Percentiles rank a stretch among this genome's conserved stretches.
Conservation (phyloP, 35 echinoderm and acorn worm species). For the Amphiura filiformis region DNA sequence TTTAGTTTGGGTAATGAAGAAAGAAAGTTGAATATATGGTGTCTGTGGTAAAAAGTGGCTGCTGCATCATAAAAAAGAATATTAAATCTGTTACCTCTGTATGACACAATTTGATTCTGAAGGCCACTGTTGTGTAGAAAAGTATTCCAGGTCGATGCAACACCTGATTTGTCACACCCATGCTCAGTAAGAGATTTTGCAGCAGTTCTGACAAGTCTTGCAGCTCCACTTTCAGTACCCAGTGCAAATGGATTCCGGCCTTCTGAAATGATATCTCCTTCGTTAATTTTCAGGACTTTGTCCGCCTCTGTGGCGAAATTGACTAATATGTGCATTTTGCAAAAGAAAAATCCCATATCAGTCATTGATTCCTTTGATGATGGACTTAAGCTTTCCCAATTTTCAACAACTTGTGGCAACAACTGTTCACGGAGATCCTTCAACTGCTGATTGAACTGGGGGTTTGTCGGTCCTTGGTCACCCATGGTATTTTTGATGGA, state of each 20-base stretch:
- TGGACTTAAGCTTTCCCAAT: conserved; percentile 23
- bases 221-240: conserved; percentile 56
- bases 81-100: background rate
- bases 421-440: conserved; percentile 9
- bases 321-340: conserved; percentile 48
- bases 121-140: background rate
- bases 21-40: background rate
- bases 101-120: background rate
- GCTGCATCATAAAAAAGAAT: conserved; percentile 15
- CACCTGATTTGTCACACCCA: conserved; percentile 65
- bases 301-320: conserved; percentile 72
- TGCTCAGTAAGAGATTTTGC: conserved; percentile 48
- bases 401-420: conserved; percentile 35
- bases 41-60: background rate
- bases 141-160: background rate
- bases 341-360: conserved; percentile 50
- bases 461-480: conserved; percentile 52
- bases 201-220: conserved; percentile 32
- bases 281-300: conserved; percentile 62
- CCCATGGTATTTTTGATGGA: conserved; percentile 51
- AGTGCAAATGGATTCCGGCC: conserved; percentile 49
- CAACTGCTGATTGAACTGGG: conserved; percentile 19
- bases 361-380: background rate
- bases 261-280: conserved; percentile 30
- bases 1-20: background rate